phyloP scores from a whole-genome alignment of 2,113 vertebrate species.

The Sciurus niger region DNA sequence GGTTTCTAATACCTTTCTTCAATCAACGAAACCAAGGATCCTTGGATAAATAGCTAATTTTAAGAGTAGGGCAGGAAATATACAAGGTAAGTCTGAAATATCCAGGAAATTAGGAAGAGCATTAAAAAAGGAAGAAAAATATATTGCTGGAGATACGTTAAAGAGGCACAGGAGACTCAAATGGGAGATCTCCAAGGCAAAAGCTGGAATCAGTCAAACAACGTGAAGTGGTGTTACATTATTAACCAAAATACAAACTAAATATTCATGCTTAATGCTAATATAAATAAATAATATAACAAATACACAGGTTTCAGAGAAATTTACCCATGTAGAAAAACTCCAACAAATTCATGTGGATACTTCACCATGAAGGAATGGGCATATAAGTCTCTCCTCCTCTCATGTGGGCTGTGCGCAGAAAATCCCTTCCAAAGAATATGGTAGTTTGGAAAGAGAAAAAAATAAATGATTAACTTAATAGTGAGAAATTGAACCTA shows the following conservation, averaged over 20 bases:
- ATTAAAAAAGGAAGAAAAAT: neutral
- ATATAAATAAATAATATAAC: neutral
- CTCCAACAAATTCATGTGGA: neutral
- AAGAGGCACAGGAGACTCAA: neutral
- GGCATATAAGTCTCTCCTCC: neutral
- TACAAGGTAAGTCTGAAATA: neutral
- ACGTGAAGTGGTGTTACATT: neutral
- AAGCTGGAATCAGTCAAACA: neutral
- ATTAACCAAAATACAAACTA: conserved; percentile 3
- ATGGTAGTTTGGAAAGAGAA: neutral
- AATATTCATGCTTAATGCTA: neutral
- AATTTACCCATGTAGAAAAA: neutral
- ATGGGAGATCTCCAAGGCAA: neutral
- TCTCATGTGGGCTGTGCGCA: neutral
- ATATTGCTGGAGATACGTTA: neutral
- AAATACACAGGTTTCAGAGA: neutral
- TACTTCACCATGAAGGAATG: neutral
- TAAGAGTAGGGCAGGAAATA: neutral
- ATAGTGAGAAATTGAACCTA: neutral
- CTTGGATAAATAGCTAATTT: neutral
- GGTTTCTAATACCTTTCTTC: neutral
- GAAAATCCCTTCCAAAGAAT: neutral
- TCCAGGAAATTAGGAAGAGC: neutral
- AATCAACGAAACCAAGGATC: neutral
- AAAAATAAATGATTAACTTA: neutral